phyloP scores from a whole-genome alignment of 30 jellyfish, hydroid and myxozoan genomes.

The Hydractinia symbiolongicarpus region DNA sequence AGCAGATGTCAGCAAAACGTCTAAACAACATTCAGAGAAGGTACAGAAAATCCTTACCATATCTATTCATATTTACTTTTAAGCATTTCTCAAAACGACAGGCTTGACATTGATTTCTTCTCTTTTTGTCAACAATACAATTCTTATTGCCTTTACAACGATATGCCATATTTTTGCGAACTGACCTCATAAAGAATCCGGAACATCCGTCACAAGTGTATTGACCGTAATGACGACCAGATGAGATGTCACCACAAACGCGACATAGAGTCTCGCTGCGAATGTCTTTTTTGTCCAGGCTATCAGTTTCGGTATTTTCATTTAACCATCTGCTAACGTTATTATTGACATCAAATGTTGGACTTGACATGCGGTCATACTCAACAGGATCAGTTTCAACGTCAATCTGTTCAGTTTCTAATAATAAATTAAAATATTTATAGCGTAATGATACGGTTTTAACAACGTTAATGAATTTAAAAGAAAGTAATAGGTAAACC shows the following conservation, averaged over 20 bases:
- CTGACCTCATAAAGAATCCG: conserved; percentile 91
- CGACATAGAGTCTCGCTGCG: conserved; percentile 48
- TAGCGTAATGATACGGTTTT: no score
- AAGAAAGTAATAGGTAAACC: no score
- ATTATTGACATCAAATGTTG: conserved; percentile 1
- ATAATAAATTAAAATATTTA: not conserved
- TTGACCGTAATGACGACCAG: conserved; percentile 96
- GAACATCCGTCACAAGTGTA: conserved; percentile 98
- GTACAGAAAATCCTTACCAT: conserved; percentile 49
- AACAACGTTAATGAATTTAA: no score
- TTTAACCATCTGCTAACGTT: not conserved
- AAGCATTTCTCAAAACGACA: conserved; percentile 91
- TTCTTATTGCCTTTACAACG: conserved; percentile 85
- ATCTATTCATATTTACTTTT: conserved; percentile 87
- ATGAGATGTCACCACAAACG: conserved; percentile 96
- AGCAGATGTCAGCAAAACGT: no score
- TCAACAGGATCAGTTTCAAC: conserved; percentile 10
- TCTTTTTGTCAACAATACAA: conserved; percentile 84
- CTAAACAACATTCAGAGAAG: no score
- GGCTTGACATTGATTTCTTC: conserved; percentile 94
- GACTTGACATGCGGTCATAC: not conserved
- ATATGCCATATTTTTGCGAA: conserved; percentile 65
- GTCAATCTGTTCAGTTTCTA: conserved; percentile 1
- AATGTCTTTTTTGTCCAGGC: not conserved
- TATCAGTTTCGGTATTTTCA: not conserved